A percentile compares a stretch with the other conserved stretches of the same genome.
Evolutionary conservation across 2,888 invertebrate genomes (phyloP).

Genomic region (Agrotis clavis): DNA sequence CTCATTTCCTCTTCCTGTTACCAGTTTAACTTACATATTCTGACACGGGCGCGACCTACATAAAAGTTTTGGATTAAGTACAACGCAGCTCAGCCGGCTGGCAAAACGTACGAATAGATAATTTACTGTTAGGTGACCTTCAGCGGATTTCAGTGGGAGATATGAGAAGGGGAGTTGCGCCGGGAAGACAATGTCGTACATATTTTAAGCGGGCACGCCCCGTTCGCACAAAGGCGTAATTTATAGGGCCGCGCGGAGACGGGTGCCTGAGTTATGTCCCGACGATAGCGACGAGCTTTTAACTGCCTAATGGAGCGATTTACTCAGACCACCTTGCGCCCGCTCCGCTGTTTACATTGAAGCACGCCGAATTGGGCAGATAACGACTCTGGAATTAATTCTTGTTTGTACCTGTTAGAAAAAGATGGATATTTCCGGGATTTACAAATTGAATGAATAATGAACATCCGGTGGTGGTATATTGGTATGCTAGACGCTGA

Average conservation of each 20-base stretch:
- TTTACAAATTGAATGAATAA: slow-evolving; percentile 57
- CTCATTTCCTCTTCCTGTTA: slow-evolving; percentile 66
- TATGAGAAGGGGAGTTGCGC: slow-evolving; percentile 85
- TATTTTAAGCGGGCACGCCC: slow-evolving; percentile 90
- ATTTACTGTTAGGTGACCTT: slow-evolving; percentile 85
- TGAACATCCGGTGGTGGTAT: slow-evolving; percentile 30
- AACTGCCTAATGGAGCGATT: slow-evolving; percentile 91
- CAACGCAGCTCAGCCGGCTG: slow-evolving; percentile 71
- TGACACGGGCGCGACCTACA: slow-evolving; percentile 77
- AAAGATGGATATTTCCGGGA: slow-evolving; percentile 62
- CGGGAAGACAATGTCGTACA: slow-evolving; percentile 90
- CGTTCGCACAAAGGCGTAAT: slow-evolving; percentile 90
- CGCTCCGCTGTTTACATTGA: slow-evolving; percentile 83
- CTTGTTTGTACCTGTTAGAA: slow-evolving; percentile 66
- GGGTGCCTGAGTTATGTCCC: slow-evolving; percentile 89
- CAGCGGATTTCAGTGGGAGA: slow-evolving; percentile 82
- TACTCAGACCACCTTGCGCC: slow-evolving; percentile 88
- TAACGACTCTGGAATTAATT: slow-evolving; percentile 73
- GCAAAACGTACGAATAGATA: slow-evolving; percentile 80
- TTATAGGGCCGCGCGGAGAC: slow-evolving; percentile 90
- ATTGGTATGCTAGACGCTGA: slow-evolving; percentile 22
- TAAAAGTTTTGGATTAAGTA: slow-evolving; percentile 76
- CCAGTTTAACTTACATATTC: slow-evolving; percentile 61
- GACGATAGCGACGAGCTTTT: slow-evolving; percentile 91
- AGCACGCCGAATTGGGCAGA: slow-evolving; percentile 75